These are phyloP conservation scores for Lipotes vexillifer DNA, from an alignment of 2,113 vertebrate genomes.

Conservation along the genomic window DNA sequence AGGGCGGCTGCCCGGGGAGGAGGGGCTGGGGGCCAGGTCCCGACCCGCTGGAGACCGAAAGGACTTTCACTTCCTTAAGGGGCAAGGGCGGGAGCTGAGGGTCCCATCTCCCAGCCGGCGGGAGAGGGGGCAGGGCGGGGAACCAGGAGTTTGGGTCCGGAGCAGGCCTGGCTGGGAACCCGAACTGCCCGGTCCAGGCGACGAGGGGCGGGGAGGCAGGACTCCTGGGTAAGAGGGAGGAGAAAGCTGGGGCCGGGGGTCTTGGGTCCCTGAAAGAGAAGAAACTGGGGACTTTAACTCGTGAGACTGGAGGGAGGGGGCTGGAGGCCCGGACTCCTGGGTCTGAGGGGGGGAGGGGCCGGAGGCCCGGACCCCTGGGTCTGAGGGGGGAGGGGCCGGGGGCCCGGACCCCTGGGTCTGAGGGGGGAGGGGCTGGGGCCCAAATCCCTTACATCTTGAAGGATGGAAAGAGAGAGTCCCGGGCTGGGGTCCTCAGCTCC, in stretches of 20 bases:
- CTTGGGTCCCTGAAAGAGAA: background rate
- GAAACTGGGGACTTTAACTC: background rate
- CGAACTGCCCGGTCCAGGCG: background rate
- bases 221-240: background rate
- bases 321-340: fast-evolving
- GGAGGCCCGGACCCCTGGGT: background rate
- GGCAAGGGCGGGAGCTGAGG: background rate
- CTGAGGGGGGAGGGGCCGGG: background rate
- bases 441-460: background rate
- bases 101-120: background rate
- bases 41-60: background rate
- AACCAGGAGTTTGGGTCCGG: no score
- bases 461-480: fast-evolving
- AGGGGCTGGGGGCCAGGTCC: background rate
- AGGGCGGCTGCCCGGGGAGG: background rate
- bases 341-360: background rate
- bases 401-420: fast-evolving
- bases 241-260: background rate
- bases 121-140: background rate
- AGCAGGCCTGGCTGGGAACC: background rate
- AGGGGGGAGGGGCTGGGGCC: background rate
- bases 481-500: no score
- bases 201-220: fast-evolving
- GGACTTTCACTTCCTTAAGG: background rate
- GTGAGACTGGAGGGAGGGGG: background rate